Base-by-base conservation (phyloP, 2,888 invertebrate species). In the Xestia rhomboidea region DNA sequence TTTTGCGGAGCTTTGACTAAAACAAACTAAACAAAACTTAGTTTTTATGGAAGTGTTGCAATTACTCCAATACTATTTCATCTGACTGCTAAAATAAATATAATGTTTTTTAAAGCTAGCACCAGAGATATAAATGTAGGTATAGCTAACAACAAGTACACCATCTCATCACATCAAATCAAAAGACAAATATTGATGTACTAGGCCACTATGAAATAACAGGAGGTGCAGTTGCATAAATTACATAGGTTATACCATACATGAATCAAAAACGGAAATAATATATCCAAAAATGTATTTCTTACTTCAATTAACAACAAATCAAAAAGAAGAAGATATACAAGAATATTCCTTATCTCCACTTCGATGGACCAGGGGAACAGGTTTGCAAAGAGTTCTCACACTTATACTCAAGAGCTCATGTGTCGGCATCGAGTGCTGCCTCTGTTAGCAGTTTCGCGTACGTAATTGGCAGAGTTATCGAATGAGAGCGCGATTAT, bases 391-490 rank as follows among this genome's bases (percentile, higher is more conserved):
- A 63, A 77, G 54, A 70, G 77, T 87, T 87, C 87, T 86, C 88
- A 87, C 88, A 87, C 84, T 82, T 68, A 76, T 57, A 72, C 72
- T 82, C 77, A 77, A 84, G 85, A 77, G 86, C 72, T 86, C 79
- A 77, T 82, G 60, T 80, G 84, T 82, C 87, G 77, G 83, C 60
- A 78, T 76, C 75, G 68, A 86, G 86, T 86, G 82, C 79, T 66
- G 71, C 80, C 66, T 81, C 79, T 81, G 76, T 76, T 57, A 64
- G 82, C 76, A 76, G 76, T 69, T 87, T 85, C 51, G 79, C 80
- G 75, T 77, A 80, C 21, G 41, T 79, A 76, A 87, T 81, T 80
- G 82, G 74, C 63, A 66, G 79, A 64, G 51, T 87, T 84, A 87
- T 87, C 86, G 63, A 62, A 84, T 77, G 71, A 68, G 84, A 81